Base-by-base conservation (phyloP, 2,888 invertebrate species). In the Lasioglossum vierecki region DNA sequence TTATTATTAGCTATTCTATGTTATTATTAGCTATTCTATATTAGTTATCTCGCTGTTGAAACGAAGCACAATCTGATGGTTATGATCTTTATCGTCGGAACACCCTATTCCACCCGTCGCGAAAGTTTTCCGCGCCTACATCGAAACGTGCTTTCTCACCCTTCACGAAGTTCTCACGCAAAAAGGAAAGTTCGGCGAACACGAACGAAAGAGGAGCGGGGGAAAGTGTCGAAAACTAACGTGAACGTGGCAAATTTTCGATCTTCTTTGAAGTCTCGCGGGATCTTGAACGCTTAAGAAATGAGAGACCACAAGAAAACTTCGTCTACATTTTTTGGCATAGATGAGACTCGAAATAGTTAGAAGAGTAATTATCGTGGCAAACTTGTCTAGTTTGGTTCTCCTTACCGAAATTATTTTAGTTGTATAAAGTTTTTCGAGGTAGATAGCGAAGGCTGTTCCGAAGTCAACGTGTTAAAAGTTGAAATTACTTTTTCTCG, bases 121-220 rank as follows among this genome's bases (percentile, higher is more conserved):
- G 77, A 26, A 26, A 78, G 41, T 49, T 63, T 30, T 22, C 53
- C 35, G 68, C 22, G 39, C 2, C 63, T 63, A 22, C 35, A 35
- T 41, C 72, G 22, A 76, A 73, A n/a, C 49, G 41, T 35, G 72
- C 75, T 53, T 15, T 46, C 75, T 46, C 75, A 70, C 44, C 46
- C 39, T 39, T 18, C 39, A 11, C 53, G n/a, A 70, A 83, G 22
- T 44, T 60, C 46, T 41, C 68, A 46, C 22, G 57, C 11, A 57
- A 60, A 74, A 71, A 60, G 82, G 35, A 49, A 75, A 75, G 70
- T 70, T 82, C 13, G 30, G 9, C 4, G 22, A 30, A 41, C 13
- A 30, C 4, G 22, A 35, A 9, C 66, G 1, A 11, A 9, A 39
- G 18, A 11, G 49, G 13, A 35, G 8, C 1, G 30, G 1, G 35